phyloP scores from a whole-genome alignment of 2,888 invertebrate species.

The Hypena proboscidalis region DNA sequence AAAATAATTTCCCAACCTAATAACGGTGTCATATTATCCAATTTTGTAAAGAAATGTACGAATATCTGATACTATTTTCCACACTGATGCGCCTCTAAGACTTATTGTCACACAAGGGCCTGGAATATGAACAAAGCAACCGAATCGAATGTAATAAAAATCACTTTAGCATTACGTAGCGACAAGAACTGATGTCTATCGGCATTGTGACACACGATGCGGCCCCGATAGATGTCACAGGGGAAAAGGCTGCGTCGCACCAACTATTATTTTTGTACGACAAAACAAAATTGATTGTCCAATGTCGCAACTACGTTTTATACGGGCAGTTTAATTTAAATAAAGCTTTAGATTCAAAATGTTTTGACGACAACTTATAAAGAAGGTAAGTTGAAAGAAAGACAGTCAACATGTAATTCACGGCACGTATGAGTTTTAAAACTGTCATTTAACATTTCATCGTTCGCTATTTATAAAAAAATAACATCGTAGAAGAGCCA shows the following conservation, averaged over 20 bases:
- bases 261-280: constrained; percentile 79
- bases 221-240: constrained; percentile 76
- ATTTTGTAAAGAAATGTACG: constrained; percentile 48
- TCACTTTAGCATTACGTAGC: constrained; percentile 79
- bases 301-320: constrained; percentile 50
- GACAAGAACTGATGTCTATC: constrained; percentile 82
- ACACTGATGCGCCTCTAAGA: constrained; percentile 57
- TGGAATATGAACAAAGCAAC: constrained; percentile 79
- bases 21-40: constrained; percentile 43
- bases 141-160: constrained; percentile 84
- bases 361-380: constrained; percentile 9
- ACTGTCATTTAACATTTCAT: too few relatives aligned
- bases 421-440: too few relatives aligned
- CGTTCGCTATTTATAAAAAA: too few relatives aligned
- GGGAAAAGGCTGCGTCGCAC: constrained; percentile 73
- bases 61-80: constrained; percentile 64
- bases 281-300: constrained; percentile 77
- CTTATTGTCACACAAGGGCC: constrained; percentile 65
- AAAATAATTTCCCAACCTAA: constrained; percentile 42
- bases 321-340: constrained; percentile 46
- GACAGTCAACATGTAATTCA: too few relatives aligned
- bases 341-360: constrained; percentile 24
- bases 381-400: too few relatives aligned
- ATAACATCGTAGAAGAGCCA: too few relatives aligned
- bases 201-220: constrained; percentile 79